A percentile compares a stretch with the other conserved stretches of the same genome.
Evolutionary conservation across 2,113 vertebrate genomes (phyloP).

Genomic region (Gopherus flavomarginatus): DNA sequence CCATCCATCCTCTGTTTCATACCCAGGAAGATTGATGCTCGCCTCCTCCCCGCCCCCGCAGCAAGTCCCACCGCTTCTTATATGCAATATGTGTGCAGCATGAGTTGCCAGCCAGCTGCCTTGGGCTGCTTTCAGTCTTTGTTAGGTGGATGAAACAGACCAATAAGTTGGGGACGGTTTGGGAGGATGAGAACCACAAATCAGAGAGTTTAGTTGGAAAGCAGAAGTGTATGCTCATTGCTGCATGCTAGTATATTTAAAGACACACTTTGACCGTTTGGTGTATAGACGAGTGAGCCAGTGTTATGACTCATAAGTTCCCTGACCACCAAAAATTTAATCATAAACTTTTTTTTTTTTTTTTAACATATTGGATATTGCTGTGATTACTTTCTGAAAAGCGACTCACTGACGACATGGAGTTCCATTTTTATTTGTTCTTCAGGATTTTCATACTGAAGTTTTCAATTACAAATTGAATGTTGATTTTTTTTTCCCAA

Average conservation of each 20-base stretch:
- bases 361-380: neutral
- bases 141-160: neutral
- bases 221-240: too few relatives aligned
- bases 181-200: neutral
- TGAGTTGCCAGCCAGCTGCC: neutral
- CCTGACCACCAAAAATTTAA: neutral
- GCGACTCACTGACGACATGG: neutral
- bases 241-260: neutral
- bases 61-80: neutral
- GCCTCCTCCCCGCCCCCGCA: fast-evolving
- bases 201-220: neutral
- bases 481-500: neutral
- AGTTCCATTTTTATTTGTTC: neutral
- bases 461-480: neutral
- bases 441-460: neutral
- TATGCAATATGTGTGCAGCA: neutral
- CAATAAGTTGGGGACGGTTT: neutral
- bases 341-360: neutral
- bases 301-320: neutral
- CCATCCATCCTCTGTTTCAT: neutral
- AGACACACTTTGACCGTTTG: neutral
- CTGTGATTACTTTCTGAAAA: neutral
- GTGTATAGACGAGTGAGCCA: neutral
- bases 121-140: neutral
- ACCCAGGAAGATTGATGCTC: neutral